These are phyloP conservation scores for Drosophila mimetica DNA, from an alignment of 2,888 invertebrate species.

Conservation along the genomic window DNA sequence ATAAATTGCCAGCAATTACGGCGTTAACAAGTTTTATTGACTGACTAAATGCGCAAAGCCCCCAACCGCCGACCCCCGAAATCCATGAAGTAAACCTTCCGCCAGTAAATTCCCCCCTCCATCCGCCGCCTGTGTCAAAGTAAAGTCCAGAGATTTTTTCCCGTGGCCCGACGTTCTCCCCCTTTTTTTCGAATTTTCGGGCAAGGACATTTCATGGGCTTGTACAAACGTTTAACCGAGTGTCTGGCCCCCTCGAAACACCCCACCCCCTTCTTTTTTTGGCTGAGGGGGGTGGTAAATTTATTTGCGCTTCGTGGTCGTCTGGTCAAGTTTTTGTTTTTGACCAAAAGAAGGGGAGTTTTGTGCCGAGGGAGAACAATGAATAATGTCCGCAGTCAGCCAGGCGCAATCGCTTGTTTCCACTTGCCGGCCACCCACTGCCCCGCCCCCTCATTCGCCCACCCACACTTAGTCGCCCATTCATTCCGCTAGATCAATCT, in stretches of 20 bases:
- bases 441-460: slow-evolving; percentile 6
- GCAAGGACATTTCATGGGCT: slow-evolving; percentile 76
- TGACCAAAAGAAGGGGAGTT: slow-evolving; percentile 51
- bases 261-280: neutral
- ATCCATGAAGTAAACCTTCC: slow-evolving; percentile 12
- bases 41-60: slow-evolving; percentile 82
- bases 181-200: slow-evolving; percentile 24
- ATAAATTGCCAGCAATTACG: slow-evolving; percentile 85
- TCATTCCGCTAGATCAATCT: slow-evolving; percentile 81
- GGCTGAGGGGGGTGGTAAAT: slow-evolving; percentile 52
- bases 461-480: slow-evolving; percentile 59
- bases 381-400: slow-evolving; percentile 71
- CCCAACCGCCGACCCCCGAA: neutral
- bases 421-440: slow-evolving; percentile 41
- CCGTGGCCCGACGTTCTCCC: slow-evolving; percentile 6
- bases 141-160: slow-evolving; percentile 46
- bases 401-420: slow-evolving; percentile 66
- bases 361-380: slow-evolving; percentile 57
- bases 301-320: slow-evolving; percentile 77
- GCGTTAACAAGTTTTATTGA: slow-evolving; percentile 85
- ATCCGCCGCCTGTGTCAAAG: slow-evolving; percentile 7
- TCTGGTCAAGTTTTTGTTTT: slow-evolving; percentile 70
- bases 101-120: slow-evolving; percentile 14
- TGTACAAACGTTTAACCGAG: slow-evolving; percentile 77
- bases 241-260: slow-evolving; percentile 48